Conservation (phyloP, 2,888 invertebrate genomes). For the Tipula confusa region DNA sequence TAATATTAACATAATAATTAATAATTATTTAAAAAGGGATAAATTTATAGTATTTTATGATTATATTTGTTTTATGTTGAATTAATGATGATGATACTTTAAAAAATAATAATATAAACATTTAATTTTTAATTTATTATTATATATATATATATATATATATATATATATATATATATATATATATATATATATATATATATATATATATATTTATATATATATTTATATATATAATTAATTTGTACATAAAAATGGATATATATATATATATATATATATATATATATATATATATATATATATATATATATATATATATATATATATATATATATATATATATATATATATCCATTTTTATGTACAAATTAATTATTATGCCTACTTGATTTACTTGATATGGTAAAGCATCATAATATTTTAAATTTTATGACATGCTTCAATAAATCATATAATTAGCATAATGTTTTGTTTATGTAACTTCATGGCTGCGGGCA, state of each 20-base stretch:
- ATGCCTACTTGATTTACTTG: not conserved
- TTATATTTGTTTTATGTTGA: too few relatives aligned
- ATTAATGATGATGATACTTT: constrained; percentile 21
- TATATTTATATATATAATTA: too few relatives aligned
- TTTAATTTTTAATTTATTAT: not conserved
- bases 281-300: too few relatives aligned
- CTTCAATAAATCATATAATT: not conserved
- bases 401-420: not conserved
- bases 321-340: too few relatives aligned
- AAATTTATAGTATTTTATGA: not conserved
- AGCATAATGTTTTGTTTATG: not conserved
- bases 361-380: not conserved
- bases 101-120: not conserved
- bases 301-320: too few relatives aligned
- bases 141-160: not conserved
- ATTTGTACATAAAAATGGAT: too few relatives aligned
- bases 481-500: not conserved
- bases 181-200: too few relatives aligned
- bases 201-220: too few relatives aligned
- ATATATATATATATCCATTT: too few relatives aligned
- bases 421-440: not conserved
- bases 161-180: too few relatives aligned
- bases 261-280: too few relatives aligned
- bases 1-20: constrained; percentile 3
- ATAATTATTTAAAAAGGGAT: constrained; percentile 4